These are phyloP conservation scores for Mycteria americana DNA, from an alignment of 2,797 vertebrate species.

Conservation along the genomic window DNA sequence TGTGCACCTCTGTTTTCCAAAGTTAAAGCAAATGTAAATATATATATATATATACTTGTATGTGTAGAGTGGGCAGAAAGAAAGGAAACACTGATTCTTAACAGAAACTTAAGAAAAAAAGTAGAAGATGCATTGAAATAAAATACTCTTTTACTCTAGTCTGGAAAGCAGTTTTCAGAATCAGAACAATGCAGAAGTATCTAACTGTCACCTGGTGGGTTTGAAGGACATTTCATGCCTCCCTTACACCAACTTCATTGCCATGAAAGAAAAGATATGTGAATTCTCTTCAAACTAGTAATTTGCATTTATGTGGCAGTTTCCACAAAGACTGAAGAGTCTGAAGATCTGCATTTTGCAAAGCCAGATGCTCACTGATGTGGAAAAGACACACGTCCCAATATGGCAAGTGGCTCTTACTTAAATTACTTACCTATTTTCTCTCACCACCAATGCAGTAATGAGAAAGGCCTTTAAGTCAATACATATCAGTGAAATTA, in stretches of 20 bases:
- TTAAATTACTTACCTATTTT: not conserved
- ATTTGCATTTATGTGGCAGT: not conserved
- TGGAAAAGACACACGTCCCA: not conserved
- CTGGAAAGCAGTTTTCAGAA: not conserved
- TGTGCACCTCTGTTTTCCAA: not conserved
- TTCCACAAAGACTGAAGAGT: not conserved
- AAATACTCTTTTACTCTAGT: not conserved
- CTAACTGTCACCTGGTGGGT: not conserved
- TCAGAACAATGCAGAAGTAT: not conserved
- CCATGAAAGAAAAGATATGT: not conserved
- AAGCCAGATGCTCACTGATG: not conserved
- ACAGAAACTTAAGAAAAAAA: not conserved
- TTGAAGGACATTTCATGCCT: not conserved
- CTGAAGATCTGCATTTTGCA: not conserved
- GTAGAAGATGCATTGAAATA: not conserved
- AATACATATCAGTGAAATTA: not conserved
- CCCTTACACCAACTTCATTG: not conserved
- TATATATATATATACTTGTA: not conserved
- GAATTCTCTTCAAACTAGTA: not conserved
- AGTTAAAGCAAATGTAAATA: not conserved
- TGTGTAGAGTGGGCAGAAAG: not conserved
- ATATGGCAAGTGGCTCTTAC: not conserved
- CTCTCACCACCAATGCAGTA: not conserved
- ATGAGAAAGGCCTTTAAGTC: not conserved
- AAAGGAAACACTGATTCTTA: not conserved